These are phyloP conservation scores for Drosophila koepferae DNA, from an alignment of 2,888 invertebrate species.

Conservation along the genomic window DNA sequence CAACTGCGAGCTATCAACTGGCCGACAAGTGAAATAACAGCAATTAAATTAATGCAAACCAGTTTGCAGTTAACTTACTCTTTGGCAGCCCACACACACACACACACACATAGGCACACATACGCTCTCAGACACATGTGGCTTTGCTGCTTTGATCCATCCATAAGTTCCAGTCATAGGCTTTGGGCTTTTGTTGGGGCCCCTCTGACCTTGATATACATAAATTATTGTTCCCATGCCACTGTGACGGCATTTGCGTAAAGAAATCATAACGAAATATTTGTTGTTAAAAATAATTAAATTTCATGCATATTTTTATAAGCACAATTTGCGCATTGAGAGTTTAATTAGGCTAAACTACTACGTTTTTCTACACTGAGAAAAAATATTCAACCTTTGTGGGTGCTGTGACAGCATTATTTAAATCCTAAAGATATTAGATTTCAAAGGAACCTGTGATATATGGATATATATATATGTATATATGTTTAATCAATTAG, in stretches of 20 bases:
- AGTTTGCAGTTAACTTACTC: constrained; percentile 61
- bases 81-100: constrained; percentile 53
- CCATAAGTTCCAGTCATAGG: constrained; percentile 64
- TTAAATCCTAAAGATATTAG: not conserved
- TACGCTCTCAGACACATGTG: constrained; percentile 20
- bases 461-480: no score
- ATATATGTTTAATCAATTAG: no score
- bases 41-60: constrained; percentile 78
- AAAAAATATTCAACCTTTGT: not conserved
- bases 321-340: constrained; percentile 32
- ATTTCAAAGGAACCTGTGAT: not conserved
- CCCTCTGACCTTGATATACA: constrained; percentile 75
- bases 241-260: constrained; percentile 30
- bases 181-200: constrained; percentile 57
- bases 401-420: not conserved
- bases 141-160: constrained; percentile 58
- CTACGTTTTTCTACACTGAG: constrained; percentile 19
- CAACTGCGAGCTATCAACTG: constrained; percentile 26
- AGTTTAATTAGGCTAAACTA: constrained; percentile 25
- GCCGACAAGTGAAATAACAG: constrained; percentile 70
- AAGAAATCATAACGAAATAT: constrained; percentile 62
- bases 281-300: constrained; percentile 11
- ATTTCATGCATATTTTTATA: constrained; percentile 50
- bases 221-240: constrained; percentile 64
- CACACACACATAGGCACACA: constrained; percentile 6